Base-by-base conservation (phyloP, 1,140 invertebrate species). In the Anoplolepis gracilipes region DNA sequence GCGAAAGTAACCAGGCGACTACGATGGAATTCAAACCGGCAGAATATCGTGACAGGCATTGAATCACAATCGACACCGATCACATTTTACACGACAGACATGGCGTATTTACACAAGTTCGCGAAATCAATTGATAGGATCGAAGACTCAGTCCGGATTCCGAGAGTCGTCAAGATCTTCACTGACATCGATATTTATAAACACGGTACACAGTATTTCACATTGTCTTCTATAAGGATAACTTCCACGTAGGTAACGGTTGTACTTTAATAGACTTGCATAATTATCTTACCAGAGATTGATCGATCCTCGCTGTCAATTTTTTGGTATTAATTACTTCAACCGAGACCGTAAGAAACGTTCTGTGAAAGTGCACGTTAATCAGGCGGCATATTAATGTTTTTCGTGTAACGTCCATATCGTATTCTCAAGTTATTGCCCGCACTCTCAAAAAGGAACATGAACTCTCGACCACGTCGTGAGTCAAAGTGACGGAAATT, bases 371-470 rank as follows among this genome's bases (percentile, higher is more conserved):
- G 89, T 78, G 49, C 53, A 59, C 70, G 78, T 90, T 90, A 88
- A 90, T 90, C 88, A 79, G 75, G 28, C 42, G 25, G 77, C 76
- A 22, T 81, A 62, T 90, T 90, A 88, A 90, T 87, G 88, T 76
- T 88, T 88, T 84, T 57, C 79, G 87, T 85, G 67, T 65, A 85
- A 86, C 64, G 59, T 62, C 49, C 59, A 33, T 30, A 67, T 79
- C 62, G 77, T 79, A 30, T 61, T 73, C 64, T 75, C 86, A 67
- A 90, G 84, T 88, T 89, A 90, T 81, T 86, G 79, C 57, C 55
- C 19, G 28, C 30, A 61, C 65, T 90, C 86, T 88, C 73, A 87
- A 87, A 79, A 88, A 89, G 78, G 73, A 88, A 88, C 88, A 90
- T 55, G 86, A 70, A 59, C 76, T 84, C 73, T 67, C 88, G 79